phyloP scores from a whole-genome alignment of 2,888 invertebrate species.

The Eupithecia pulchellata region DNA sequence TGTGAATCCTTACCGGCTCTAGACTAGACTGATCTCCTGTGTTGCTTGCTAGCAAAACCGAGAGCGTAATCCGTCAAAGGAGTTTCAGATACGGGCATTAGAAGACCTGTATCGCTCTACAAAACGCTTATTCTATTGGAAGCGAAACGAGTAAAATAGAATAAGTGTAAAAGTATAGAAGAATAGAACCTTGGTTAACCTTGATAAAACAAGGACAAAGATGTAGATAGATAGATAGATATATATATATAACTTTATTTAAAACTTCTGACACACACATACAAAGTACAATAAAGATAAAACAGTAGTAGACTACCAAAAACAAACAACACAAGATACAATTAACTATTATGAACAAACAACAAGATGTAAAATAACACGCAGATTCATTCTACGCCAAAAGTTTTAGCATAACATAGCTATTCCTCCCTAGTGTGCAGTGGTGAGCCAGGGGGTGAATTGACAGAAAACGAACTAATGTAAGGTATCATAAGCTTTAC shows the following conservation, averaged over 20 bases:
- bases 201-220: background rate
- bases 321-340: too few relatives aligned
- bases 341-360: too few relatives aligned
- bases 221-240: too few relatives aligned
- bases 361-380: background rate
- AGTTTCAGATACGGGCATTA: constrained; percentile 8
- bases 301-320: too few relatives aligned
- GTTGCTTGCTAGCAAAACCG: constrained; percentile 31
- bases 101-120: background rate
- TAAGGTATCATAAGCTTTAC: constrained; percentile 4
- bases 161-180: too few relatives aligned
- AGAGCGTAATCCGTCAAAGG: constrained; percentile 24
- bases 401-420: background rate
- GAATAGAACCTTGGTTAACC: background rate
- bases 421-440: background rate
- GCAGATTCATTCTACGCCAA: background rate
- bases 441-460: background rate
- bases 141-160: background rate
- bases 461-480: constrained; percentile 6
- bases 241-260: too few relatives aligned
- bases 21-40: constrained; percentile 26
- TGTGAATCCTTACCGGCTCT: constrained; percentile 19
- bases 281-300: too few relatives aligned
- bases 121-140: background rate
- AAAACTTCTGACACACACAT: too few relatives aligned